Evolutionary conservation across 2,113 vertebrate species (phyloP), one percentile per base, ranked within the genome.

Genomic region (Mesembrinibis cayennensis): DNA sequence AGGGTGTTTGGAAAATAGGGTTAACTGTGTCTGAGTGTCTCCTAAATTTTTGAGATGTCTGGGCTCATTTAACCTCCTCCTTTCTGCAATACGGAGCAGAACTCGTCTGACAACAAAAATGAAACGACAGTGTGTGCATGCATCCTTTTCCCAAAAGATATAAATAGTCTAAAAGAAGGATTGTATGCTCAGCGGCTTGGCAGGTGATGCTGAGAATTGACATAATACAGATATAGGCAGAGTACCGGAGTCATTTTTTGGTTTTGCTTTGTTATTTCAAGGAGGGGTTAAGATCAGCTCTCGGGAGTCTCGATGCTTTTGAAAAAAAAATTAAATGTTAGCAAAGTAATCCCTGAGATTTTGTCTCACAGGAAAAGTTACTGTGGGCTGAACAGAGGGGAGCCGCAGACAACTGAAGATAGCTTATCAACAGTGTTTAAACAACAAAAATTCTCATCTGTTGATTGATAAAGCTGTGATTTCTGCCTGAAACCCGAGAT

Each of bases 81-180:
- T 81, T 63, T 62, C 42, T 82, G 55, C 62, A 82, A 0, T 27
- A 10, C 0, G 1, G 42, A 73, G 42, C 67, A 88, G 84, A 77
- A 63, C 32, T 87, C 1, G 0, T 67, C 87, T 95, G 81, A 66
- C 34, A 62, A 76, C 62, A 58, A 50, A 91, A 95, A 44, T 20
- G 77, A 82, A 95, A 82, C 71, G 80, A 29, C 78, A 82, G 34
- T 49, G 11, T 59, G 27, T 67, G 50, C 22, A 3, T 80, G 25
- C 29, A 56, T 93, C 80, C 40, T 94, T 92, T 82, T 84, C 92
- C 86, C 88, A 52, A 74, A 95, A 89, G 79, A 72, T 66, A 61
- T 10, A 78, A 82, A 52, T 79, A 76, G 70, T 88, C 23, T 23
- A 27, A 87, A 45, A 85, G 84, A 40, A 62, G 45, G 38, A 32